Evolutionary conservation across 2,888 invertebrate species (phyloP).

Genomic region (Nymphalis c-album): DNA sequence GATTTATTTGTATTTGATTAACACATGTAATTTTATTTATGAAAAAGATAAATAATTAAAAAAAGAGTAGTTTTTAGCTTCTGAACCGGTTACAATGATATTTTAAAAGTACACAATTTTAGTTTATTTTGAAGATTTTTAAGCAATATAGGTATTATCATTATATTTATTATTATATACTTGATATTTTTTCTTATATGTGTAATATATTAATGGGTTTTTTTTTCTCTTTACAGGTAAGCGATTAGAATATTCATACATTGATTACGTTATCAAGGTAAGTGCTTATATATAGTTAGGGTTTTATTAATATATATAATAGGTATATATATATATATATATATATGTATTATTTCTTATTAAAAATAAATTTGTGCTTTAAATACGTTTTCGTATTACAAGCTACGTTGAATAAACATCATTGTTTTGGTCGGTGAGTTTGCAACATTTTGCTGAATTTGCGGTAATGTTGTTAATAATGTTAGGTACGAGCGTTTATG

Average conservation of each 20-base stretch:
- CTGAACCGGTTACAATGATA: no score
- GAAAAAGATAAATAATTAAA: no score
- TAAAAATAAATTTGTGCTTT: not conserved
- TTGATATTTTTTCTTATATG: not conserved
- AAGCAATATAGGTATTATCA: no score
- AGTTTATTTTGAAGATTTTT: no score
- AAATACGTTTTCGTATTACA: not conserved
- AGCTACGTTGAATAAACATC: conserved; percentile 29
- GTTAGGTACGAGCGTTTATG: conserved; percentile 30
- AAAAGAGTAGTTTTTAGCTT: no score
- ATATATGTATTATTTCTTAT: no score
- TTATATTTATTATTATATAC: no score
- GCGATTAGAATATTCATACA: not conserved
- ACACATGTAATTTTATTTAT: no score
- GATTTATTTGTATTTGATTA: no score
- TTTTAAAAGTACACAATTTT: no score
- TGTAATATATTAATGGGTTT: not conserved
- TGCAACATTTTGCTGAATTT: conserved; percentile 43
- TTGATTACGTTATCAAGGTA: not conserved
- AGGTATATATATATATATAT: no score
- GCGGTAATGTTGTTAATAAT: conserved; percentile 22
- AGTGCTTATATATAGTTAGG: not conserved
- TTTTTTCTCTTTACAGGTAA: conserved; percentile 34
- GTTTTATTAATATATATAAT: no score
- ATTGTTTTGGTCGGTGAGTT: conserved; percentile 25